Conservation (phyloP, 2,888 invertebrate genomes). For the Lithophane ornitopus region DNA sequence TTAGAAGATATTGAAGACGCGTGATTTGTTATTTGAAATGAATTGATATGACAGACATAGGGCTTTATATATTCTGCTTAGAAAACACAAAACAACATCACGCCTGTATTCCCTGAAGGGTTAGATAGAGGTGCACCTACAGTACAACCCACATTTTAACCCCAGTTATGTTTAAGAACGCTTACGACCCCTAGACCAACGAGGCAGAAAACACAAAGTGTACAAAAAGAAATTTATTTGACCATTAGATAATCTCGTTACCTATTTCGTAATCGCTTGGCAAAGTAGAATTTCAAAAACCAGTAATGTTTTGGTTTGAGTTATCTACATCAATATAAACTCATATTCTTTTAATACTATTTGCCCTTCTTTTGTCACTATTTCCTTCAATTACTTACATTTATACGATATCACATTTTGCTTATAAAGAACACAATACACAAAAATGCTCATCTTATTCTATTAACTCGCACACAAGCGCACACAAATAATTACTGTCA, state of each 20-base stretch:
- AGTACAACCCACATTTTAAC: not conserved
- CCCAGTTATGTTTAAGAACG: not conserved
- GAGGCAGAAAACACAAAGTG: not conserved
- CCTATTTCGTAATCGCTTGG: not conserved
- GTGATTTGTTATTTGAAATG: not conserved
- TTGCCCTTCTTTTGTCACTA: constrained; percentile 20
- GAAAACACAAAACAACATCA: not conserved
- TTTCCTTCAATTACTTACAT: constrained; percentile 39
- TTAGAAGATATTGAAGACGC: not conserved
- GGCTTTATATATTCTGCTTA: not conserved
- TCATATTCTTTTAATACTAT: constrained; percentile 17
- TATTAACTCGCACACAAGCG: constrained; percentile 9
- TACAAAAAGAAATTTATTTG: not conserved
- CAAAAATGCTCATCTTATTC: constrained; percentile 30
- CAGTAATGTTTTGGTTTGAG: no score
- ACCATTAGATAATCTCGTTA: not conserved
- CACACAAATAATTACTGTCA: constrained; percentile 51
- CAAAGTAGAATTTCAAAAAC: not conserved
- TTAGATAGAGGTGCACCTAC: not conserved
- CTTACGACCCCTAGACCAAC: not conserved
- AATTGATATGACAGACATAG: not conserved
- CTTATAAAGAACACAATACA: constrained; percentile 53
- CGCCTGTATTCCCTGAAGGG: not conserved
- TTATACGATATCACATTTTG: constrained; percentile 65
- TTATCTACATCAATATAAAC: not conserved